A percentile compares a stretch with the other conserved stretches of the same genome.
phyloP scores from a whole-genome alignment of 2,888 invertebrate species.

The Tyria jacobaeae region DNA sequence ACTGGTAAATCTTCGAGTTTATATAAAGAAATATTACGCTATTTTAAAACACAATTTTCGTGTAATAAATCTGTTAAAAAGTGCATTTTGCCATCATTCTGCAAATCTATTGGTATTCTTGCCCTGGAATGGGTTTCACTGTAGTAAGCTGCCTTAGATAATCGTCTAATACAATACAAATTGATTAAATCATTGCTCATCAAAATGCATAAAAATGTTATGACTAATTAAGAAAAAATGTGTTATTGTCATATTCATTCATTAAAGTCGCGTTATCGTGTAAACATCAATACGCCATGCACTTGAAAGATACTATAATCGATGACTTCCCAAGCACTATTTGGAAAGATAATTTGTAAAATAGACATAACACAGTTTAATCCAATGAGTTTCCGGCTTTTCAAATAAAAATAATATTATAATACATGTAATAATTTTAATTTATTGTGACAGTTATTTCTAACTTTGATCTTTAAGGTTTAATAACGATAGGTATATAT shows the following conservation, averaged over 20 bases:
- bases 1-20: no score
- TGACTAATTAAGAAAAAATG: neutral
- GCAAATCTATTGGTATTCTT: no score
- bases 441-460: neutral
- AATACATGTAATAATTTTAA: neutral
- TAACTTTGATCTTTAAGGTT: neutral
- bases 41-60: neutral
- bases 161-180: neutral
- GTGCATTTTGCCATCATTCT: no score
- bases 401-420: no score
- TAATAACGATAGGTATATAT: neutral
- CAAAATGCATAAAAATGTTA: neutral
- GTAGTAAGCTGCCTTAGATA: neutral
- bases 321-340: neutral
- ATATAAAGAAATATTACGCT: neutral
- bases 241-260: constrained; percentile 3
- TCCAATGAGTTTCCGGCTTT: no score
- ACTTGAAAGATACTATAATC: constrained; percentile 27
- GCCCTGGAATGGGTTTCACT: no score
- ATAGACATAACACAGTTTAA: neutral
- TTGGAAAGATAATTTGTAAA: neutral
- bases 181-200: neutral
- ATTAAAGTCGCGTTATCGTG: constrained; percentile 19
- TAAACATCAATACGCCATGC: constrained; percentile 60
- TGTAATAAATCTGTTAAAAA: no score